Evolutionary conservation across 2,888 invertebrate genomes (phyloP).

Genomic region (Chrysopilus asiliformis): DNA sequence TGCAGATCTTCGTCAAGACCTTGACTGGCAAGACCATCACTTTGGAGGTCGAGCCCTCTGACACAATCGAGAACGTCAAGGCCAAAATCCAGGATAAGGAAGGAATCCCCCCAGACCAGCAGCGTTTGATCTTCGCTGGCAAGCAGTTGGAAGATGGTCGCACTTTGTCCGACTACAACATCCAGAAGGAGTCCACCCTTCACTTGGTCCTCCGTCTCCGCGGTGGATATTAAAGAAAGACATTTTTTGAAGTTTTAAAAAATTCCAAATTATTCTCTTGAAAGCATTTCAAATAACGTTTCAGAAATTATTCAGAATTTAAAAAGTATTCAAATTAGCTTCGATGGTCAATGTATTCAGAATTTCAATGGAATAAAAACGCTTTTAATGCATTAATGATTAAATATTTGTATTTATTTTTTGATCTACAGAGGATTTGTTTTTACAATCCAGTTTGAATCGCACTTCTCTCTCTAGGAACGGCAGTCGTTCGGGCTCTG

Average conservation of each 20-base stretch:
- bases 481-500: constrained; percentile 9
- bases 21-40: constrained; percentile 11
- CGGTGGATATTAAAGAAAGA: constrained; percentile 25
- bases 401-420: not conserved
- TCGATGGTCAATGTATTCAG: not conserved
- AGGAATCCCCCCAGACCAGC: constrained; percentile 11
- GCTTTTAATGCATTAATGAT: too few species aligned
- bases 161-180: constrained; percentile 19
- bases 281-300: too few species aligned
- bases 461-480: constrained; percentile 9
- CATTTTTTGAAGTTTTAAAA: too few species aligned
- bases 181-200: constrained; percentile 19
- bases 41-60: constrained; percentile 11
- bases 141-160: constrained; percentile 11
- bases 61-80: constrained; percentile 11
- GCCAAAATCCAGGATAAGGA: constrained; percentile 12
- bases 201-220: constrained; percentile 20
- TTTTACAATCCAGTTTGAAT: not conserved
- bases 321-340: too few species aligned
- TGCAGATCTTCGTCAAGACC: constrained; percentile 12
- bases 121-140: constrained; percentile 11
- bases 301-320: too few species aligned
- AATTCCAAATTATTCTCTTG: too few species aligned
- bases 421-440: not conserved
- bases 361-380: too few species aligned